A percentile compares a stretch with the other conserved stretches of the same genome.
Conservation (phyloP, 2,888 invertebrate genomes). For the Thecocarcelia acutangulata region DNA sequence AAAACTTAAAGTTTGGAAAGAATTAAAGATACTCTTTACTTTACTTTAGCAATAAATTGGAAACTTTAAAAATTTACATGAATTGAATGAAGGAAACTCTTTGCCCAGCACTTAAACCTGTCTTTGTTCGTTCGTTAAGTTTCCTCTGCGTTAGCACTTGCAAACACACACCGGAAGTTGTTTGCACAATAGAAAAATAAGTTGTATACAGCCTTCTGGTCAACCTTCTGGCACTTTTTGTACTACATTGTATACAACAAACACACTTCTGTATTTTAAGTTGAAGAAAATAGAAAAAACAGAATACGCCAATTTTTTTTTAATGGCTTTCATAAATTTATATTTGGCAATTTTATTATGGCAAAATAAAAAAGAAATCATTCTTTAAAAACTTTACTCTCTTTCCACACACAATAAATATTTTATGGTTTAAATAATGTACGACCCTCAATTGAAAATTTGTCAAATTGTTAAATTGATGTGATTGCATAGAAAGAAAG, state of each 20-base stretch:
- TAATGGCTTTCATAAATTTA: conserved; percentile 53
- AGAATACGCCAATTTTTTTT: conserved; percentile 13
- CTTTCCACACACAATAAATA: conserved; percentile 43
- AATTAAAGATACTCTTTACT: background rate
- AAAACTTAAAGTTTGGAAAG: conserved; percentile 1
- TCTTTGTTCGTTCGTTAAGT: too few species aligned
- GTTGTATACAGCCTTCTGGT: conserved; percentile 10
- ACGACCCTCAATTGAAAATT: conserved; percentile 53
- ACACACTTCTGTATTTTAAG: background rate
- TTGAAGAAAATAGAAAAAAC: conserved; percentile 3
- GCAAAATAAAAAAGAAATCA: conserved; percentile 6
- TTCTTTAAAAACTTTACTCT: conserved; percentile 32
- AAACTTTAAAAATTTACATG: background rate
- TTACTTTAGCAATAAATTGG: background rate
- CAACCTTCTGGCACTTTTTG: background rate
- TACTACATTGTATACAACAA: background rate
- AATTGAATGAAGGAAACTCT: background rate
- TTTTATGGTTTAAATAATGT: conserved; percentile 14
- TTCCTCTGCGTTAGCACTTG: conserved; percentile 10
- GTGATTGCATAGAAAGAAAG: conserved; percentile 31
- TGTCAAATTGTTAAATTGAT: conserved; percentile 63
- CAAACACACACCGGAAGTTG: conserved; percentile 35
- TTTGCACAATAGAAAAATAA: conserved; percentile 43
- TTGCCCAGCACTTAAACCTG: background rate
- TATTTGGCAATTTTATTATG: conserved; percentile 44